A percentile compares a stretch with the other conserved stretches of the same genome.
These are phyloP conservation scores for Apolygus lucorum DNA, from an alignment of 1,140 invertebrate genomes.

Conservation along the genomic window DNA sequence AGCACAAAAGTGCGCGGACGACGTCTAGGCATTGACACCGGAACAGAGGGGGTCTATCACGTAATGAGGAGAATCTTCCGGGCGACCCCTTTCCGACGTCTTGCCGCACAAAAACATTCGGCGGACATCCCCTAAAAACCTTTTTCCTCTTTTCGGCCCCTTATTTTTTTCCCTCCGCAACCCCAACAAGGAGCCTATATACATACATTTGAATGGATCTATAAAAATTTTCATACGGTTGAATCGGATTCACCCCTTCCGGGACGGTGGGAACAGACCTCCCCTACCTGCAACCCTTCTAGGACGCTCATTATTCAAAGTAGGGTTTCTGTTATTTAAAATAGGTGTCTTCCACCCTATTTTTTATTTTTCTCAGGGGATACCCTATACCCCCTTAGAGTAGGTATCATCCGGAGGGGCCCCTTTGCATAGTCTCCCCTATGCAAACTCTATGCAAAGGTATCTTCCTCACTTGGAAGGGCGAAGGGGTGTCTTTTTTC, in stretches of 20 bases:
- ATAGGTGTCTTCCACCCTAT: conserved; percentile 25
- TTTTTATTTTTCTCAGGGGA: conserved; percentile 22
- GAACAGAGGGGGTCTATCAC: conserved; percentile 7
- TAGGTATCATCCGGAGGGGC: not conserved
- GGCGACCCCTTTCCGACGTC: not conserved
- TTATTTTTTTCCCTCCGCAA: not conserved
- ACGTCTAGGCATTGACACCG: conserved; percentile 1
- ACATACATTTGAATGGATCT: conserved; percentile 17
- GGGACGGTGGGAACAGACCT: conserved; percentile 9
- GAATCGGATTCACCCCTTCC: conserved; percentile 13
- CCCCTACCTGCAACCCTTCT: not conserved
- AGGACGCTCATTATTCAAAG: conserved; percentile 24
- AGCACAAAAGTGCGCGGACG: not conserved
- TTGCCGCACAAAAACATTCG: conserved; percentile 5
- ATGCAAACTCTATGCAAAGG: not conserved
- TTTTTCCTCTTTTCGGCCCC: not conserved
- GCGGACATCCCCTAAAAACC: not conserved
- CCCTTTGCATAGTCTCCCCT: conserved; percentile 17
- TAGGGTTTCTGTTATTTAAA: conserved; percentile 27
- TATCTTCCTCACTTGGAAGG: not conserved
- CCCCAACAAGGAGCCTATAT: not conserved
- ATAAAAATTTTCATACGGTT: conserved; percentile 19
- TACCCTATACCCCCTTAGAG: too few species aligned
- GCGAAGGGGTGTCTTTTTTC: conserved; percentile 8
- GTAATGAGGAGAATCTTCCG: not conserved